These are phyloP conservation scores for Sparus aurata DNA, from an alignment of 2,797 vertebrate genomes.

Conservation along the genomic window DNA sequence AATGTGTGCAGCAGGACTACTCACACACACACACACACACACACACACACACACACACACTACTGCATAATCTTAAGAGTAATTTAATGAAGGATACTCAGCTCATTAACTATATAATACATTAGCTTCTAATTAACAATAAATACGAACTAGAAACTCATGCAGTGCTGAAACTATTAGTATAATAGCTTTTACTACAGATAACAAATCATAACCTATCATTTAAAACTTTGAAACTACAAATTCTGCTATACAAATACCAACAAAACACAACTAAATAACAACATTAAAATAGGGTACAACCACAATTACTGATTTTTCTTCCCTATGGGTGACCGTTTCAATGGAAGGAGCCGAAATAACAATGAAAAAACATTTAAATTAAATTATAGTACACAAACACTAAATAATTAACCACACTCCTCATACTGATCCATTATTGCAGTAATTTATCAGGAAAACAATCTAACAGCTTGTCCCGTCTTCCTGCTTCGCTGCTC, in stretches of 20 bases:
- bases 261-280: not conserved
- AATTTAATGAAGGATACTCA: constrained; percentile 14
- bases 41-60: too few relatives aligned
- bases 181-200: not conserved
- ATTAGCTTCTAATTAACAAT: constrained; percentile 27
- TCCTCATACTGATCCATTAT: not conserved
- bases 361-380: too few relatives aligned
- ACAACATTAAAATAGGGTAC: not conserved
- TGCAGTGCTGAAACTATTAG: not conserved
- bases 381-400: not conserved
- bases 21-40: too few relatives aligned
- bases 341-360: too few relatives aligned
- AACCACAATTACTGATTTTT: too few relatives aligned
- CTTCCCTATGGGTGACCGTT: too few relatives aligned
- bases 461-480: not conserved
- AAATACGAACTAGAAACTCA: constrained; percentile 4
- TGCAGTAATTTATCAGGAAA: not conserved
- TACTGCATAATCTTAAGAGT: not conserved
- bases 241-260: not conserved
- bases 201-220: not conserved
- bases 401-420: not conserved
- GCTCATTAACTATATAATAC: constrained; percentile 20
- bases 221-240: not conserved
- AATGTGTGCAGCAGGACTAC: not conserved
- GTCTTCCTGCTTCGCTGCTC: not conserved